Conservation (phyloP, 2,113 vertebrate species). For the Xiphophorus hellerii region DNA sequence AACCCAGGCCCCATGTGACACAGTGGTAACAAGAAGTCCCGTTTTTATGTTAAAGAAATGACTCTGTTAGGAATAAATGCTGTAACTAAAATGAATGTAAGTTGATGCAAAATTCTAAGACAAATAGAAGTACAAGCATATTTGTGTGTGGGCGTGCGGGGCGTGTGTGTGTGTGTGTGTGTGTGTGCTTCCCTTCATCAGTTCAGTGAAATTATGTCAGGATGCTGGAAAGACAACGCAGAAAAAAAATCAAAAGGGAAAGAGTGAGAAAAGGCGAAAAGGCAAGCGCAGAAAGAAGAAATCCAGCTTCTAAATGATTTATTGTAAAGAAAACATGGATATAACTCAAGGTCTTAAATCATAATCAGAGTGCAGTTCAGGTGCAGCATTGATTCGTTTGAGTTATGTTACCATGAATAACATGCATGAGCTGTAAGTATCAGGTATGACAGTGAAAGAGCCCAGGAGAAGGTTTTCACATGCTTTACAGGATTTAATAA, state of each 20-base stretch:
- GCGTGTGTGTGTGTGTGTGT: slow-evolving; percentile 6
- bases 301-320: not conserved
- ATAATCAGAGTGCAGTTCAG: slow-evolving; percentile 27
- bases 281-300: not conserved
- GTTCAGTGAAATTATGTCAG: slow-evolving; percentile 8
- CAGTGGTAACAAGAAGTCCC: too few relatives aligned
- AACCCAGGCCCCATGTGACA: too few relatives aligned
- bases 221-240: not conserved
- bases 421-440: slow-evolving; percentile 26
- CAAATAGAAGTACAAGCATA: too few relatives aligned
- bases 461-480: slow-evolving; percentile 28
- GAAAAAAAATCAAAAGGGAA: not conserved
- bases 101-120: too few relatives aligned
- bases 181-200: slow-evolving; percentile 30
- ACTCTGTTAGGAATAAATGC: too few relatives aligned
- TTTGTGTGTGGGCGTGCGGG: not conserved
- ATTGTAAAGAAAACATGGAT: slow-evolving; percentile 5
- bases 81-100: too few relatives aligned
- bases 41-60: too few relatives aligned
- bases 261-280: not conserved
- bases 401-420: slow-evolving; percentile 17
- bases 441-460: slow-evolving; percentile 23
- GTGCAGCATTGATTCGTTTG: not conserved
- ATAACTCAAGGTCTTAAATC: slow-evolving; percentile 35
- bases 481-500: slow-evolving; percentile 49